Base-by-base conservation (phyloP, 2,797 vertebrate genomes). In the Pangasius larnaudii region DNA sequence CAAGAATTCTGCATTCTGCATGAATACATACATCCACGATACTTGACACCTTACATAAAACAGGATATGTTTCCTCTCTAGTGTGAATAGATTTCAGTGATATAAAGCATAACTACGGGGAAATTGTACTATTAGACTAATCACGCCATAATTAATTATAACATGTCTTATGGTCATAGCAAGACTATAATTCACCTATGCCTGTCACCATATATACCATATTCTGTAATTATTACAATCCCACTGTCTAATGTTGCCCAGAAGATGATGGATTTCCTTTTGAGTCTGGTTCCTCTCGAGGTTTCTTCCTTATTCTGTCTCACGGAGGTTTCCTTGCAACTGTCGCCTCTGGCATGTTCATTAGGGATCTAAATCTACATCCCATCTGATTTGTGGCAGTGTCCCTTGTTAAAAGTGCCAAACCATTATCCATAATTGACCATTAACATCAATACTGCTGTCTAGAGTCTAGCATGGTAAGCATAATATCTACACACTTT, bases 271-370 rank as follows among this genome's bases (percentile, higher is more conserved):
- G 46, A 65, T 84, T 49, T 67, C 81, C 81, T 51, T 67, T 13
- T 51, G 82, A 49, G 63, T 69, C 82, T 36, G 19, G 24, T 7
- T 71, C 13, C 82, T 84, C 82, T 53, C 11, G 65, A 71, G 82
- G 82, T 69, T 84, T 71, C 63, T 84, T 84, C 49, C 82, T 56
- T 69, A 84, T 69, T 36, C 82, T 33, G n/a, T 84, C 63, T 69
- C 46, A 69, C 46, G 39, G 30, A 84, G 19, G 63, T 53, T 53
- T 69, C 27, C 46, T 84, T 53, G 65, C 82, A 30, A 24, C 49
- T 71, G 30, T 84, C 30, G 82, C 82, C 82, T 84, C 65, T 56
- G 82, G 65, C 82, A 71, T 71, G 30, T 84, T 84, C 82, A 71
- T 84, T 36, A 84, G 82, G 82, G 65, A 84, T 71, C 63, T 71